Conservation (phyloP, 2,888 invertebrate genomes). For the Oconnorella tubifera region DNA sequence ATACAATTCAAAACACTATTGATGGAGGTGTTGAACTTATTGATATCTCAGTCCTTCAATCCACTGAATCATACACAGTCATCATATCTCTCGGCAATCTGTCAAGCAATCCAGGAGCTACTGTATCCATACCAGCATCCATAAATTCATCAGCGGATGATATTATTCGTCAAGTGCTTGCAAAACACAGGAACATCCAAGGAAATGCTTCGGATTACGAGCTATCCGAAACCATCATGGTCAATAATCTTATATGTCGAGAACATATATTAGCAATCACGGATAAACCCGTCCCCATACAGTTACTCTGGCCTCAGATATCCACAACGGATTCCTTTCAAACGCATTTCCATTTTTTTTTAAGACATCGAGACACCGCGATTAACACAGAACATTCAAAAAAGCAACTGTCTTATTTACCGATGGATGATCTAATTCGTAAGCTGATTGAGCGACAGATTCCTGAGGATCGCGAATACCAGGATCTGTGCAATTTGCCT, state of each 20-base stretch:
- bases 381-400: conserved; percentile 29
- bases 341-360: conserved; percentile 69
- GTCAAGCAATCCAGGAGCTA: too few relatives aligned
- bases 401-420: too few relatives aligned
- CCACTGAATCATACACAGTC: too few relatives aligned
- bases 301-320: conserved; percentile 59
- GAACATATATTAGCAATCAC: conserved; percentile 77
- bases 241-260: conserved; percentile 84
- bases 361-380: conserved; percentile 67
- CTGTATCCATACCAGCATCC: too few relatives aligned
- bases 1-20: too few relatives aligned
- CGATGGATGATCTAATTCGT: conserved; percentile 71
- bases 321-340: conserved; percentile 25
- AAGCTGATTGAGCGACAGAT: conserved; percentile 78
- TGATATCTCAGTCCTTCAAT: too few relatives aligned
- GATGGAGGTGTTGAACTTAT: too few relatives aligned
- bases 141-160: too few relatives aligned
- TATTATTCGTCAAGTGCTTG: too few relatives aligned
- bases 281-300: conserved; percentile 60
- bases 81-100: too few relatives aligned
- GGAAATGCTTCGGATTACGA: conserved; percentile 42
- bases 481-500: conserved; percentile 90
- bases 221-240: conserved; percentile 71
- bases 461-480: conserved; percentile 86
- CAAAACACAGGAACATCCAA: conserved; percentile 42